Evolutionary conservation across 2,888 invertebrate genomes (phyloP).

Genomic region (Epirrhoe tristata): DNA sequence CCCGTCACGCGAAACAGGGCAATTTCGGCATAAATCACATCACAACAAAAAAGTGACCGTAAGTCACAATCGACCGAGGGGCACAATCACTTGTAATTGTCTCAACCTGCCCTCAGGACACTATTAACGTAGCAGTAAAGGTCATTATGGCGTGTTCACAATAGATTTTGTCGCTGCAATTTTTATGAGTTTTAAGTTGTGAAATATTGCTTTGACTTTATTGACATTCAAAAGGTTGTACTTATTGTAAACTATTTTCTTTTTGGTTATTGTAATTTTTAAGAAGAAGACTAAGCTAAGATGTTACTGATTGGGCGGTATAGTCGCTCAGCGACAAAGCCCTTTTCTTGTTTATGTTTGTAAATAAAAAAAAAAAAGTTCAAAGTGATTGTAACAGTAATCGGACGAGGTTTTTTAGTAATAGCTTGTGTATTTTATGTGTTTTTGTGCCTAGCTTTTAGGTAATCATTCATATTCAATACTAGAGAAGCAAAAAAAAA

Average conservation of each 20-base stretch:
- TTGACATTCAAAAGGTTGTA: neutral
- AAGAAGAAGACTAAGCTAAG: no score
- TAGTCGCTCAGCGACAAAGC: no score
- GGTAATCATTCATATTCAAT: no score
- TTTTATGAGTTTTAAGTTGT: neutral
- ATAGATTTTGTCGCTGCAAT: constrained; percentile 38
- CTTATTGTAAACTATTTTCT: neutral
- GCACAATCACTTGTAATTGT: constrained; percentile 77
- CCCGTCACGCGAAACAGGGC: constrained; percentile 58
- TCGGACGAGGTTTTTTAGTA: neutral
- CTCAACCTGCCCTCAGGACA: constrained; percentile 71
- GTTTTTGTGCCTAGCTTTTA: no score
- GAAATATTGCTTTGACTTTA: neutral
- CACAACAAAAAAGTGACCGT: constrained; percentile 43
- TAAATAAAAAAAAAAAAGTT: no score
- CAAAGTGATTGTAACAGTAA: neutral
- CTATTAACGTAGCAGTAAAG: constrained; percentile 68
- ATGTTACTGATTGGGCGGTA: no score
- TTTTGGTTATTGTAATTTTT: neutral
- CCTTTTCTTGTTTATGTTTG: no score
- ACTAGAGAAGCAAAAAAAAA: no score
- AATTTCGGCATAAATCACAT: constrained; percentile 65
- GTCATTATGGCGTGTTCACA: constrained; percentile 53
- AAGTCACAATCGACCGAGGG: constrained; percentile 62
- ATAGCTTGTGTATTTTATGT: no score